Evolutionary conservation across 2,888 invertebrate genomes (phyloP), one percentile per base, ranked within the genome.

Genomic region (Clivina fossor): DNA sequence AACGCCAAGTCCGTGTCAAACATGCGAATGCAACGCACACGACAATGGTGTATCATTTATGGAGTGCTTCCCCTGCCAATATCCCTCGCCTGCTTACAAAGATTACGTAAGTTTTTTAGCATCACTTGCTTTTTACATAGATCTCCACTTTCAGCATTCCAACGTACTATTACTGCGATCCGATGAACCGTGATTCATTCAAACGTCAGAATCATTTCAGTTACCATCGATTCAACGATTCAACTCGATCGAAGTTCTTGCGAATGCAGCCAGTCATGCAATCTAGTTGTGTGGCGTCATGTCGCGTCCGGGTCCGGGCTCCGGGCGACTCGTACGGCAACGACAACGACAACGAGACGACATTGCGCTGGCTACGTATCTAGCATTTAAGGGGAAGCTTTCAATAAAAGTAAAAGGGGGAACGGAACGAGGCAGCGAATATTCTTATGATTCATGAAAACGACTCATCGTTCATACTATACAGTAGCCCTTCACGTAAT

Each of bases 11-110:
- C 64, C 71, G 4, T 85, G 84, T 62, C 84, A 86, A 65, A 78
- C 78, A 20, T 88, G 87, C 68, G 86, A 87, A 65, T 88, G 87
- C 64, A 80, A 82, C 1, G 81, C 83, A 2, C 80, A 83, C 63
- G 80, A 83, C 59, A 79, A 81, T 32, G 86, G 85, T 0, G 75
- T 84, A 15, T 80, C 85, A 3, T 82, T 78, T 68, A 78, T 85
- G 75, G 81, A 82, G 60, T 86, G 87, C 64, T 79, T 80, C 56
- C 80, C 83, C 0, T 84, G 84, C 65, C 71, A 72, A 44, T 78
- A 78, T 66, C 79, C 80, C 2, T 73, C 71, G 30, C 74, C 77
- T 2, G 69, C 74, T 8, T 68, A 72, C 46, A 72, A 76, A 13
- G 76, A 79, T 68, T 77, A 76, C 65, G 78, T 78, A 66, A 77